Conservation (phyloP, 2,888 invertebrate species). For the Cerastis rubricosa region DNA sequence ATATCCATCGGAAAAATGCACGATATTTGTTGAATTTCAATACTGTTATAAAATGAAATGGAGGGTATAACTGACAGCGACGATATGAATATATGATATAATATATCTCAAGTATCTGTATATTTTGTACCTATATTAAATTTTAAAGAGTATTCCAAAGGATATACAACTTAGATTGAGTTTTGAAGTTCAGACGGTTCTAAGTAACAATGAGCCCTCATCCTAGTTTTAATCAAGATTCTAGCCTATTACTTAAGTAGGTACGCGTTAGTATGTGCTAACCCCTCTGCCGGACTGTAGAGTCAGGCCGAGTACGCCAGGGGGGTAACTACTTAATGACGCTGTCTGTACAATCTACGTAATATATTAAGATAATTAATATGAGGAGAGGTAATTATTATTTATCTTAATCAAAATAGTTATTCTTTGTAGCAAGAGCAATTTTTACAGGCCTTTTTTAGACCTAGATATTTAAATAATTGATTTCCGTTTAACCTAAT, state of each 20-base stretch:
- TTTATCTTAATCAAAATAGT: neutral
- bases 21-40: slow-evolving; percentile 35
- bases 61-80: slow-evolving; percentile 4
- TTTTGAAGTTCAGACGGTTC: slow-evolving; percentile 58
- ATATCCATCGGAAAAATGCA: slow-evolving; percentile 12
- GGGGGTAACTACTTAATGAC: no score
- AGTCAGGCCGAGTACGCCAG: no score
- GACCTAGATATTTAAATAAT: neutral
- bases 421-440: neutral
- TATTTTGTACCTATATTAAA: slow-evolving; percentile 11
- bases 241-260: slow-evolving; percentile 11
- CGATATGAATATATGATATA: slow-evolving; percentile 17
- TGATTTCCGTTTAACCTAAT: neutral
- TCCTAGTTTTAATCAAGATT: slow-evolving; percentile 58
- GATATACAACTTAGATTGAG: slow-evolving; percentile 32
- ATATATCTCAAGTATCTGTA: slow-evolving; percentile 29
- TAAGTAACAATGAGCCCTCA: slow-evolving; percentile 71
- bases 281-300: no score
- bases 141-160: slow-evolving; percentile 41
- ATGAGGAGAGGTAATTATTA: neutral
- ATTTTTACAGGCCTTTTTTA: neutral
- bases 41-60: slow-evolving; percentile 36
- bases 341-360: no score
- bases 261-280: no score
- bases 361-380: no score